phyloP scores from a whole-genome alignment of 2,888 invertebrate genomes.

The Alcis repandata region DNA sequence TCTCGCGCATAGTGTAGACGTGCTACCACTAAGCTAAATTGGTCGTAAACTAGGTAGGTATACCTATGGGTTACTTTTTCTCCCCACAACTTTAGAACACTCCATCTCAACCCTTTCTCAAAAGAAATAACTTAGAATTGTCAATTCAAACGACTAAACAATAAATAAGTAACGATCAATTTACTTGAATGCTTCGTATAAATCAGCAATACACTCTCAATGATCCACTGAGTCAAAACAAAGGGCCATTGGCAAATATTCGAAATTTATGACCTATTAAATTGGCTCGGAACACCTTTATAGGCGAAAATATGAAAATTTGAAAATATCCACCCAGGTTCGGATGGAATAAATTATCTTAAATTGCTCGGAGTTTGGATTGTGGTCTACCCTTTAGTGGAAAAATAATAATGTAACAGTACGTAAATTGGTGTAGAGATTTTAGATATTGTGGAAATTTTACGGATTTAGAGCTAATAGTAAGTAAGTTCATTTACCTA shows the following conservation, averaged over 20 bases:
- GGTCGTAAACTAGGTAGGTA: too few relatives aligned
- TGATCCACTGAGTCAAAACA: constrained; percentile 62
- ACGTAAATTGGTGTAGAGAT: constrained; percentile 1
- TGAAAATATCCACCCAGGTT: constrained; percentile 60
- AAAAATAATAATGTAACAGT: constrained; percentile 40
- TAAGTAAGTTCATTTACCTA: too few relatives aligned
- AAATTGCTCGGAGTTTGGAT: constrained; percentile 64
- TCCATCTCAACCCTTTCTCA: too few relatives aligned
- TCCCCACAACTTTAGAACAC: neutral
- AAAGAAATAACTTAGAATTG: neutral
- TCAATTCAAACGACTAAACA: constrained; percentile 34
- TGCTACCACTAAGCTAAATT: too few relatives aligned
- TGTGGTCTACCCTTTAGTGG: constrained; percentile 64
- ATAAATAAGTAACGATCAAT: constrained; percentile 59
- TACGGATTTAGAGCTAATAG: too few relatives aligned
- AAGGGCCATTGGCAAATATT: constrained; percentile 60
- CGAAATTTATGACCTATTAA: constrained; percentile 70
- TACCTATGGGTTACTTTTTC: too few relatives aligned
- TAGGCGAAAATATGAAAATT: constrained; percentile 57
- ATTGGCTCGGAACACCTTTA: constrained; percentile 60
- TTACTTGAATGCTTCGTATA: constrained; percentile 59
- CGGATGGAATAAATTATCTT: constrained; percentile 62
- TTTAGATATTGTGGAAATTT: too few relatives aligned
- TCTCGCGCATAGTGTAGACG: too few relatives aligned
- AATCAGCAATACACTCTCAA: constrained; percentile 62